Evolutionary conservation across 2,113 vertebrate species (phyloP).

Genomic region (Odobenus rosmarus): DNA sequence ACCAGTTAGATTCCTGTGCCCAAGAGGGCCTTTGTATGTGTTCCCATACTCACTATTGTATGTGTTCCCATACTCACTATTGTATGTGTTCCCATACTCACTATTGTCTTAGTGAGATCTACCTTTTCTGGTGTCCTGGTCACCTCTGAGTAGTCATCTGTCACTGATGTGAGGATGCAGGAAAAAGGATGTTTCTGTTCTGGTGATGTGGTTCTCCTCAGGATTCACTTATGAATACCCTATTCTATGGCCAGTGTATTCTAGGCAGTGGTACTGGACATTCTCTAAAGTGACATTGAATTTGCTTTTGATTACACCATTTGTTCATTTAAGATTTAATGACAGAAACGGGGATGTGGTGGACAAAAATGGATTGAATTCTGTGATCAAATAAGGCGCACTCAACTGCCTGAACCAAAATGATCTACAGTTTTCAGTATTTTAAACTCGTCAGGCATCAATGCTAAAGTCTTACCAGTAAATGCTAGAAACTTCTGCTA

Average conservation of each 20-base stretch:
- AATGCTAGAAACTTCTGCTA: neutral
- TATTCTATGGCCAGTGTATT: neutral
- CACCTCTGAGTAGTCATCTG: neutral
- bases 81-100: neutral
- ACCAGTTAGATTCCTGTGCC: neutral
- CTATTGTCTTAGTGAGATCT: neutral
- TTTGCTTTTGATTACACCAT: neutral
- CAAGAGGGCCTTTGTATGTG: neutral
- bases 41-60: too few species aligned
- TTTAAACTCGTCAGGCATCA: neutral
- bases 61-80: neutral
- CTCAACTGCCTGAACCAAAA: neutral
- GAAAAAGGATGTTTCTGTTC: neutral
- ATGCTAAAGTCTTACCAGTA: neutral
- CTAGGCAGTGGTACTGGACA: neutral
- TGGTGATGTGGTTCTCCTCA: neutral
- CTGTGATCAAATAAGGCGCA: neutral
- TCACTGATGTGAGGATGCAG: neutral
- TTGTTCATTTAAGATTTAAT: neutral
- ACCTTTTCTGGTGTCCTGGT: neutral
- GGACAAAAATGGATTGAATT: conserved; percentile 1
- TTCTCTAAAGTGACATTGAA: neutral
- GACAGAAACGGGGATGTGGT: neutral
- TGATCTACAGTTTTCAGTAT: neutral
- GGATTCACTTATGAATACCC: neutral